Conservation (phyloP, 2,797 vertebrate species). For the Anableps anableps region DNA sequence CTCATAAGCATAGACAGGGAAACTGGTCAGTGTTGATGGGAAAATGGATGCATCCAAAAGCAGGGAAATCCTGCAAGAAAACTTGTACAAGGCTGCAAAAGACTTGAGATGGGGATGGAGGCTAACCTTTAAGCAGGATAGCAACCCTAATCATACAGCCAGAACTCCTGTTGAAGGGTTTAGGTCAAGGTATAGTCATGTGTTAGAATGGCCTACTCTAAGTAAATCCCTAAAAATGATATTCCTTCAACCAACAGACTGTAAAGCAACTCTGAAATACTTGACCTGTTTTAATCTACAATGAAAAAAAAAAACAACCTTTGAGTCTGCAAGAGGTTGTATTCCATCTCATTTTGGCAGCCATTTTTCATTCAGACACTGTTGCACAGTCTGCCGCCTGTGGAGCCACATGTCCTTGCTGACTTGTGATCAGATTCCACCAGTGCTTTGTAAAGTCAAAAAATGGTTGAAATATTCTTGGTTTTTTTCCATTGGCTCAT, state of each 20-base stretch:
- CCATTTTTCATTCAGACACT: constrained; percentile 5
- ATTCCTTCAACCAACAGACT: background rate
- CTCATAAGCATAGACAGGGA: no score
- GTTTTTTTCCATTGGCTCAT: constrained; percentile 22
- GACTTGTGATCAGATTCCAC: constrained; percentile 41
- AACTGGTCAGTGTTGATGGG: no score
- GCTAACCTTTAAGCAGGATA: no score
- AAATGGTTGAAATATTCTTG: constrained; percentile 18
- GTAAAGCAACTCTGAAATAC: background rate
- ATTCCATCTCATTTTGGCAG: background rate
- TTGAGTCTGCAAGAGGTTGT: constrained; percentile 2
- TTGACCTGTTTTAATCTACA: background rate
- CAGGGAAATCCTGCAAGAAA: no score
- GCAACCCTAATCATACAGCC: no score
- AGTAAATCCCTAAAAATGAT: no score
- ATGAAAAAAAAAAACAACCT: background rate
- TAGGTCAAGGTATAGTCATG: no score
- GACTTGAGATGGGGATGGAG: no score
- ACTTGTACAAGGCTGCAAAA: no score
- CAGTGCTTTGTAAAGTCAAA: constrained; percentile 26
- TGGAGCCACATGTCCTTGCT: constrained; percentile 19
- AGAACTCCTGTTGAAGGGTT: no score
- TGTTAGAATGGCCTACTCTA: no score
- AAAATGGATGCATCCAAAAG: no score
- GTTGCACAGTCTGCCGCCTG: constrained; percentile 2